Evolutionary conservation across 2,797 vertebrate species (phyloP).

Genomic region (Falco berigora): DNA sequence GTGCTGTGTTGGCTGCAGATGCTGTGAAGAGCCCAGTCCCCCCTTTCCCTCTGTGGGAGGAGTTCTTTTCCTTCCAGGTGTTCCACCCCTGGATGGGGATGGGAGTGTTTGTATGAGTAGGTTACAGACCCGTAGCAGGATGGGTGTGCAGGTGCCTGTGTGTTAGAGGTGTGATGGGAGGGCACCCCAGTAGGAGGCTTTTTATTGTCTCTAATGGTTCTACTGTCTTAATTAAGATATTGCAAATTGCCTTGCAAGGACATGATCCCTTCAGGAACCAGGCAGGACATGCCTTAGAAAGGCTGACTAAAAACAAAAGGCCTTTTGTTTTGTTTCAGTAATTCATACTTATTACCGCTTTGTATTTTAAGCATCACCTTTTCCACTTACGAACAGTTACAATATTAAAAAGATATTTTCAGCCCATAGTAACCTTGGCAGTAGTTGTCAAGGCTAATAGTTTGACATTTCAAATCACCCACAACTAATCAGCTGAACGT

Average conservation of each 20-base stretch:
- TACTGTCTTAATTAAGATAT: background rate
- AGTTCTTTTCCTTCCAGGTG: background rate
- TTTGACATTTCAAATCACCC: slow-evolving; percentile 76
- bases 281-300: background rate
- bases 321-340: background rate
- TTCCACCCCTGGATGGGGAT: background rate
- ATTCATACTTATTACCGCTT: slow-evolving; percentile 61
- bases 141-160: rapidly evolving
- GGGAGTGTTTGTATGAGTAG: rapidly evolving
- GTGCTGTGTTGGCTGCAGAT: background rate
- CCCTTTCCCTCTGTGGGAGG: rapidly evolving
- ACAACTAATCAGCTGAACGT: slow-evolving; percentile 70
- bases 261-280: background rate
- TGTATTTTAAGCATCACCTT: slow-evolving; percentile 67
- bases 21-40: background rate
- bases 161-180: background rate
- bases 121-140: rapidly evolving
- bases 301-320: slow-evolving; percentile 8
- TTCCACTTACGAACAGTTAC: slow-evolving; percentile 60
- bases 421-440: slow-evolving; percentile 52
- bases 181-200: background rate
- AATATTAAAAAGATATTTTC: slow-evolving; percentile 66
- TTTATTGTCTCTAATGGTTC: background rate
- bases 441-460: slow-evolving; percentile 69
- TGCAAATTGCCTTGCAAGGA: background rate